These are phyloP conservation scores for Antechinus flavipes DNA, from an alignment of 2,113 vertebrate genomes.

Conservation along the genomic window DNA sequence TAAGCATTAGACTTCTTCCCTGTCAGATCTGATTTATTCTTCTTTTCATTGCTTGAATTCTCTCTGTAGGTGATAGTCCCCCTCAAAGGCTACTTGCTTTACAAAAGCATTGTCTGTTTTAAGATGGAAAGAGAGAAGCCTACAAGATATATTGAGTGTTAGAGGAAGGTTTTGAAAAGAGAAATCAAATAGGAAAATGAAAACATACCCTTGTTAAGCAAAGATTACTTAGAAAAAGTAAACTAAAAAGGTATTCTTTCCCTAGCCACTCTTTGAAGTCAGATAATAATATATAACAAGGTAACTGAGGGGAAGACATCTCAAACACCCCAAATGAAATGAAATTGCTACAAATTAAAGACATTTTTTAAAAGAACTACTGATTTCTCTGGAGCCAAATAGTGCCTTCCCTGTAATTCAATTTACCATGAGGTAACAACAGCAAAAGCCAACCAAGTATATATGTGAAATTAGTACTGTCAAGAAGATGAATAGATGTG, in stretches of 20 bases:
- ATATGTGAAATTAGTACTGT: slow-evolving; percentile 26
- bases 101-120: not conserved
- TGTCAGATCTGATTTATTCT: slow-evolving; percentile 39
- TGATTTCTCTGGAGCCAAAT: slow-evolving; percentile 16
- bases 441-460: slow-evolving; percentile 12
- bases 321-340: not conserved
- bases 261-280: not conserved
- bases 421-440: slow-evolving; percentile 25
- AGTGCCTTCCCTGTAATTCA: not conserved
- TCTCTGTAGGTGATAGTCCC: not conserved
- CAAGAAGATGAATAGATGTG: slow-evolving; percentile 26
- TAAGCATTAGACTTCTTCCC: not conserved
- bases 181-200: not conserved
- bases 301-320: slow-evolving; percentile 16
- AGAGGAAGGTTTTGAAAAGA: not conserved
- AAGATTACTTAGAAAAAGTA: slow-evolving; percentile 16
- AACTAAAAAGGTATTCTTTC: not conserved
- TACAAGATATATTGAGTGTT: not conserved
- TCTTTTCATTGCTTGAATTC: not conserved
- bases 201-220: not conserved
- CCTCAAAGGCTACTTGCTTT: not conserved
- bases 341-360: not conserved
- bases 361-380: not conserved
- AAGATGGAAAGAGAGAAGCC: not conserved
- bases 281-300: not conserved